Conservation (phyloP, 2,113 vertebrate species). For the Anguilla rostrata region DNA sequence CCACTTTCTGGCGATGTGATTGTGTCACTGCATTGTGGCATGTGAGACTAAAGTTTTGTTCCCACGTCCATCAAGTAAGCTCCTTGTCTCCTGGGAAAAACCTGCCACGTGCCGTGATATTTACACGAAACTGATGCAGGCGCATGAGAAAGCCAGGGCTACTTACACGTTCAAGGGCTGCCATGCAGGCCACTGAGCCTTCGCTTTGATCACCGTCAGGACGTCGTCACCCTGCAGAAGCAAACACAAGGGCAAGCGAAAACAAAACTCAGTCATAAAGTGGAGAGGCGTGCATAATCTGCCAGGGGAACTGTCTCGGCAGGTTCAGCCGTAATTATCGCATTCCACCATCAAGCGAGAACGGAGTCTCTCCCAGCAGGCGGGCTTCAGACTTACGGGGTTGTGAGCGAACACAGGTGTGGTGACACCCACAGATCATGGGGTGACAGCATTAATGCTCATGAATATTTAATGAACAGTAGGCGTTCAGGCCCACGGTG, state of each 20-base stretch:
- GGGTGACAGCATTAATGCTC: conserved; percentile 29
- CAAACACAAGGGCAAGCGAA: conserved; percentile 42
- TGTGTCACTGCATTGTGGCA: not conserved
- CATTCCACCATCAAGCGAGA: conserved; percentile 8
- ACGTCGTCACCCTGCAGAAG: conserved; percentile 89
- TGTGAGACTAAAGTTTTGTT: not conserved
- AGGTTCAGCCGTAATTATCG: conserved; percentile 15
- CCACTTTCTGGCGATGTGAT: not conserved
- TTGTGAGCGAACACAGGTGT: not conserved
- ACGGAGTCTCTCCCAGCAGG: not conserved
- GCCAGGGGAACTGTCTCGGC: not conserved
- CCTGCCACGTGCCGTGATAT: not conserved
- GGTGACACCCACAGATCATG: conserved; percentile 14
- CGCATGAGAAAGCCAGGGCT: not conserved
- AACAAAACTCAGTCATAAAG: conserved; percentile 11
- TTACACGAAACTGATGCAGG: not conserved
- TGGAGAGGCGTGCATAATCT: not conserved
- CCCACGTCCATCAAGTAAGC: not conserved
- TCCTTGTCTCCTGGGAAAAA: not conserved
- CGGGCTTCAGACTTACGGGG: not conserved
- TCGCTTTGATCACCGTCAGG: conserved; percentile 98
- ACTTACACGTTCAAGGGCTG: conserved; percentile 98
- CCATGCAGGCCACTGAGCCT: conserved; percentile 99
- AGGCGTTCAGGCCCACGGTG: conserved; percentile 13
- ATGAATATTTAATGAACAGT: conserved; percentile 50